Evolutionary conservation across 1,140 invertebrate species (phyloP).

Genomic region (Euglossa dilemma): DNA sequence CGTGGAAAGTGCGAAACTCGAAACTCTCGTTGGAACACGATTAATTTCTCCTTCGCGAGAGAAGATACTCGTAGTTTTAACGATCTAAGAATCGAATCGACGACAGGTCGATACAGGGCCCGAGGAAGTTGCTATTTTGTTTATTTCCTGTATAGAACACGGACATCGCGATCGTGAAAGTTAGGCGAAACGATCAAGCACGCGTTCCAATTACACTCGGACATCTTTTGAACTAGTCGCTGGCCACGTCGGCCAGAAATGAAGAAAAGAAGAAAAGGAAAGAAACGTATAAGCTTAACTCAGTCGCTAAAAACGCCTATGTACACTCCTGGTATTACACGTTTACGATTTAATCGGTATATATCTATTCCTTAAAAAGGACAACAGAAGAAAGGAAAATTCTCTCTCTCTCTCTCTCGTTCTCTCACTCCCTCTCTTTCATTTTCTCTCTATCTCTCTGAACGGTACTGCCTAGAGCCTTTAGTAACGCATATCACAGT

Average conservation of each 20-base stretch:
- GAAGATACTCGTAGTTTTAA: too few relatives aligned
- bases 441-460: conserved; percentile 1
- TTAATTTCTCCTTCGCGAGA: too few relatives aligned
- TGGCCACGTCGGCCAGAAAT: not conserved
- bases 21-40: too few relatives aligned
- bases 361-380: conserved; percentile 20
- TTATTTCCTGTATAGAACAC: not conserved
- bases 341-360: not conserved
- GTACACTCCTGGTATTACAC: conserved; percentile 27
- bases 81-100: too few relatives aligned
- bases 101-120: not conserved
- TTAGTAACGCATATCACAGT: conserved; percentile 82
- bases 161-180: not conserved
- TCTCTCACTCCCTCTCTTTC: not conserved
- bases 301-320: conserved; percentile 31
- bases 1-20: too few relatives aligned
- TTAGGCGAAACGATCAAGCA: not conserved
- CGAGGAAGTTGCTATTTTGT: not conserved
- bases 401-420: not conserved
- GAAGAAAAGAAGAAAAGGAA: not conserved
- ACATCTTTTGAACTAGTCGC: not conserved
- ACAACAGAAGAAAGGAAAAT: conserved; percentile 4
- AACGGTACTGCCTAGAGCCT: conserved; percentile 70
- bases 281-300: conserved; percentile 20
- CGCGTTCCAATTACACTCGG: conserved; percentile 7